Conservation (phyloP, 2,113 vertebrate genomes). For the Hydropotes inermis region DNA sequence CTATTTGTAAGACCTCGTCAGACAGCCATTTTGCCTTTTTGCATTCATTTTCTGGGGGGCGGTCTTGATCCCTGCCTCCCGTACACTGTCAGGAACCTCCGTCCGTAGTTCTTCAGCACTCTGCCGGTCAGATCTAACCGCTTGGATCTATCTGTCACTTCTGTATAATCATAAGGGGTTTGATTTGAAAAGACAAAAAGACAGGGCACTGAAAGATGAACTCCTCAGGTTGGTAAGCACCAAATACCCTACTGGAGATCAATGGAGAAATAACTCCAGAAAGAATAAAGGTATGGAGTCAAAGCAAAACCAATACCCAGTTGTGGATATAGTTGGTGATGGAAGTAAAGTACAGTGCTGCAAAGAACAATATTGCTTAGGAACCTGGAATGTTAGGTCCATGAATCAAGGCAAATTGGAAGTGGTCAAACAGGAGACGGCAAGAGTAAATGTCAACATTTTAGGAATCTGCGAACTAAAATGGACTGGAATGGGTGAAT, state of each 20-base stretch:
- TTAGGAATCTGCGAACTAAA: too few species aligned
- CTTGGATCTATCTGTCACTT: not conserved
- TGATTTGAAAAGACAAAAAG: not conserved
- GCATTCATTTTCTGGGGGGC: too few species aligned
- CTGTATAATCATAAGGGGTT: not conserved
- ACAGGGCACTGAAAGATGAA: not conserved
- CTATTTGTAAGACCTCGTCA: not conserved
- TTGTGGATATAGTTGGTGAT: not conserved
- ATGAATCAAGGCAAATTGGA: too few species aligned
- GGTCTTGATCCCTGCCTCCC: not conserved
- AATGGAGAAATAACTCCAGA: not conserved
- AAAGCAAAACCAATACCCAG: not conserved
- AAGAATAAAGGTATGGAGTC: not conserved
- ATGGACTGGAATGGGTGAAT: too few species aligned
- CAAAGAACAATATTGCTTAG: too few species aligned
- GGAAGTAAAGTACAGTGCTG: not conserved
- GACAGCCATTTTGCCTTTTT: not conserved
- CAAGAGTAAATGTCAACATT: rapidly evolving
- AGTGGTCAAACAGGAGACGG: too few species aligned
- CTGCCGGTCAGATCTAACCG: not conserved
- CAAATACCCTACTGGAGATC: not conserved
- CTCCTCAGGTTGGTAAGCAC: rapidly evolving
- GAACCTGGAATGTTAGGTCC: too few species aligned
- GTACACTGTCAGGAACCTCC: not conserved
- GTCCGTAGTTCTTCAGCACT: not conserved